Evolutionary conservation across 2,797 vertebrate genomes (phyloP).

Genomic region (Amphiprion clarkii): DNA sequence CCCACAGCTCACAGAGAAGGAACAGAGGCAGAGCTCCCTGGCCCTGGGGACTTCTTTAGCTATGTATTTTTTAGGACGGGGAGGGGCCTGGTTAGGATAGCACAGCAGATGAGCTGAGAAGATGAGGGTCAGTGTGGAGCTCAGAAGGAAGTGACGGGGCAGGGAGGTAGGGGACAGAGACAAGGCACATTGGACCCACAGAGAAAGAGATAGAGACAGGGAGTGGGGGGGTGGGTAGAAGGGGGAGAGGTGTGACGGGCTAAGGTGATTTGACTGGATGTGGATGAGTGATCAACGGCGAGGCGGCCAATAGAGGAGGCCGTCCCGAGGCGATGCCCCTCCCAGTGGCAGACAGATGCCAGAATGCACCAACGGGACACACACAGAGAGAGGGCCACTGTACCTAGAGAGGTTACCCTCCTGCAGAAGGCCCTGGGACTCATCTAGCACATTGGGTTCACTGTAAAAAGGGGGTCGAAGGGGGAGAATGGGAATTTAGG

Average conservation of each 20-base stretch:
- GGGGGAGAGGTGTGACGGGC: constrained; percentile 38
- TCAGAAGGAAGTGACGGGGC: constrained; percentile 34
- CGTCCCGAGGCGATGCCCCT: constrained; percentile 71
- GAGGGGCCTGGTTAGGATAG: constrained; percentile 70
- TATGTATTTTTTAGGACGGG: constrained; percentile 11
- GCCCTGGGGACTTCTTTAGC: constrained; percentile 11
- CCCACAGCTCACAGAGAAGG: constrained; percentile 72
- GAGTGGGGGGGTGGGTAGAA: constrained; percentile 54
- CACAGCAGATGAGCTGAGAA: constrained; percentile 79
- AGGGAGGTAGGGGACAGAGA: constrained; percentile 52
- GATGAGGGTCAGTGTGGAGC: constrained; percentile 81
- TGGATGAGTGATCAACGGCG: constrained; percentile 80
- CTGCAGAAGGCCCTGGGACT: constrained; percentile 98
- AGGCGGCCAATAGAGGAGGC: constrained; percentile 75
- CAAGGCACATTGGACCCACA: constrained; percentile 73
- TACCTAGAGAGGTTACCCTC: constrained; percentile 99
- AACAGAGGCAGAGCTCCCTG: constrained; percentile 52
- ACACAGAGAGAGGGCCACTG: constrained; percentile 89
- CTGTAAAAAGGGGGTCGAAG: constrained; percentile 95
- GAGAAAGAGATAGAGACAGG: constrained; percentile 68
- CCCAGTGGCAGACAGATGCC: constrained; percentile 75
- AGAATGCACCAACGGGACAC: constrained; percentile 76
- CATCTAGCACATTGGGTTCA: constrained; percentile 99
- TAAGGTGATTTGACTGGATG: constrained; percentile 85
- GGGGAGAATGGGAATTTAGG: constrained; percentile 88